Base-by-base conservation (phyloP, 2,113 vertebrate genomes). In the Trochalopteron elliotii region DNA sequence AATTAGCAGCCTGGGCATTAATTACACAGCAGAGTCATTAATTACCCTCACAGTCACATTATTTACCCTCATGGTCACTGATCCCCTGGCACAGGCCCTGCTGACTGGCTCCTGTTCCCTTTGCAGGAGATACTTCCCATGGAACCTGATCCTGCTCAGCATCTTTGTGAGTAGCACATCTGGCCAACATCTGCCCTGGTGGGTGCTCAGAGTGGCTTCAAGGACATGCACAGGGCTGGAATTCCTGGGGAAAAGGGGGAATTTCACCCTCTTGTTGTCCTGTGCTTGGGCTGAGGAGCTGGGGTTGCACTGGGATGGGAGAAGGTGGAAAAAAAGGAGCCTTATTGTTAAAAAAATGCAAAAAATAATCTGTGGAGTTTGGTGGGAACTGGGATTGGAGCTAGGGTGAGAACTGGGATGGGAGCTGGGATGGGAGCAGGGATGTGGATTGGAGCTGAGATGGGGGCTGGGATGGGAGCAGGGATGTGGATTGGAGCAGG, bases 91-190 rank as follows among this genome's bases (percentile, higher is more conserved):
- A 33, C 47, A 11, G 47, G 21, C 33, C 7, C 50, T n/a, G 65
- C 68, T 91, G 44, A 93, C 53, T 79, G 35, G 61, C 25, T 42
- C 28, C 42, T 23, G 18, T 61, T 85, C 15, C 68, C 96, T 84
- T 97, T 97, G n/a, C 97, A 99, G 99, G 98, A 99, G 99, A 87
- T 97, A 98, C 82, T 99, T 99, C 94, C 99, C 99, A 94, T 99
- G 99, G 99, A 99, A 99, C 92, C 96, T 99, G 95, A 99, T 99
- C 94, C 98, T 99, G 76, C 97, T 99, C 83, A 97, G 89, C 78
- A 95, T 99, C 96, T 99, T 99, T 96, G 99, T 99, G 97, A 99
- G 99, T 99, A 84, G 84, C 37, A 49, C 60, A 50, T 39, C 70
- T 89, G 93, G 77, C 52, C 25, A 57, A 24, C 20, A 2, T n/a